A percentile compares a stretch with the other conserved stretches of the same genome.
These are phyloP conservation scores for Cryptoprocta ferox DNA, from an alignment of 2,797 vertebrate genomes.

Conservation along the genomic window DNA sequence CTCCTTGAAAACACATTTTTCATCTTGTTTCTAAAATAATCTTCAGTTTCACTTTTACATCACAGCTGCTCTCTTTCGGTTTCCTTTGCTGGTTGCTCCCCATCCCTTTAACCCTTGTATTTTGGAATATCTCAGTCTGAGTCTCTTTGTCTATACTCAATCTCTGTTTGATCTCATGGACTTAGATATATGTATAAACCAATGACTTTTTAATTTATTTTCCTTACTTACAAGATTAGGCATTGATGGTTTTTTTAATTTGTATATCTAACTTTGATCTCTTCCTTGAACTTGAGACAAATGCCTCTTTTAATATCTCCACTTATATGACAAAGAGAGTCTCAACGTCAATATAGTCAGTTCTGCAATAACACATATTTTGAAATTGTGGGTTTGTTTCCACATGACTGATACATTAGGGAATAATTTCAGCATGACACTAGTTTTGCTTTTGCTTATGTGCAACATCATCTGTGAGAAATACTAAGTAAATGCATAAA, in stretches of 20 bases:
- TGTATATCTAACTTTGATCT: not conserved
- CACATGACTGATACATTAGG: not conserved
- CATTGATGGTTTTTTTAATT: not conserved
- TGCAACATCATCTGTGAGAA: not conserved
- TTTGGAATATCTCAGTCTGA: not conserved
- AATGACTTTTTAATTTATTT: not conserved
- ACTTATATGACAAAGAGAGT: not conserved
- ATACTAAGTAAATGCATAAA: not conserved
- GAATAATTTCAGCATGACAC: not conserved
- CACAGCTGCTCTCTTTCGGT: not conserved
- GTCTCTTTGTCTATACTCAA: not conserved
- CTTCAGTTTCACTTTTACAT: not conserved
- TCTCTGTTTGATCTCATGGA: not conserved
- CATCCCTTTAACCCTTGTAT: not conserved
- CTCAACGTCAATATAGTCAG: not conserved
- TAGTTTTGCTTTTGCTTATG: not conserved
- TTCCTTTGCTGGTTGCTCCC: not conserved
- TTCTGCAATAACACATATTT: not conserved
- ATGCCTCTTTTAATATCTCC: not conserved
- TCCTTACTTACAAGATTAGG: not conserved
- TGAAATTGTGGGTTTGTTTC: constrained; percentile 34
- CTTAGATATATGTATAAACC: not conserved
- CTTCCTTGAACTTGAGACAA: constrained; percentile 16
- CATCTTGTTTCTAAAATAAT: constrained; percentile 11
- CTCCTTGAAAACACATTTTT: not conserved